Percentiles rank a stretch among this genome's conserved stretches.
Evolutionary conservation across 2,113 vertebrate species (phyloP).

Genomic region (Brienomyrus longianalis): DNA sequence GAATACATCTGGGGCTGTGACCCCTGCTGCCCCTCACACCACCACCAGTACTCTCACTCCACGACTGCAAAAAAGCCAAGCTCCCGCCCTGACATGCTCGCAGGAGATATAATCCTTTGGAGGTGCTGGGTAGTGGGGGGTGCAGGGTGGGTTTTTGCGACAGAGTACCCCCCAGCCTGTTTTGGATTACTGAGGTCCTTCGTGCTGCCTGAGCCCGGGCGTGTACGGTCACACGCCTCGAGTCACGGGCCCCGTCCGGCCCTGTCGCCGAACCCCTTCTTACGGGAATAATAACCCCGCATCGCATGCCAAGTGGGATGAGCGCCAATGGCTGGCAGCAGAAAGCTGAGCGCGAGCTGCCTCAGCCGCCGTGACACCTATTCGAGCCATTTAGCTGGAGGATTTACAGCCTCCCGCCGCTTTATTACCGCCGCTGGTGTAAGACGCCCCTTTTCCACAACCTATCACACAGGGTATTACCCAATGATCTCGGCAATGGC

Average conservation of each 20-base stretch:
- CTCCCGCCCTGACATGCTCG: not conserved
- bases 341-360: not conserved
- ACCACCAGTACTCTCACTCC: not conserved
- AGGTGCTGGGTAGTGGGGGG: not conserved
- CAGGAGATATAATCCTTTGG: not conserved
- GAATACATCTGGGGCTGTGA: not conserved
- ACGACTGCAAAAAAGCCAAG: not conserved
- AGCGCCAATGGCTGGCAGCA: slow-evolving; percentile 39
- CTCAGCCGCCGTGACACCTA: not conserved
- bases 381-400: not conserved
- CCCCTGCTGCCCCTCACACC: not conserved
- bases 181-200: not conserved
- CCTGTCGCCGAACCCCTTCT: slow-evolving; percentile 20
- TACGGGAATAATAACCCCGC: slow-evolving; percentile 32
- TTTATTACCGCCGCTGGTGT: not conserved
- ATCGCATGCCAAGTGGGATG: slow-evolving; percentile 39
- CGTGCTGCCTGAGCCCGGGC: not conserved
- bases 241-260: slow-evolving; percentile 17
- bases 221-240: not conserved
- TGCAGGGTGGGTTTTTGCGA: not conserved
- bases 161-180: not conserved
- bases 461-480: not conserved
- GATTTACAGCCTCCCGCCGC: slow-evolving; percentile 6
- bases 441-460: not conserved
- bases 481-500: not conserved